These are phyloP conservation scores for Chesias legatella DNA, from an alignment of 2,888 invertebrate species.

Conservation along the genomic window DNA sequence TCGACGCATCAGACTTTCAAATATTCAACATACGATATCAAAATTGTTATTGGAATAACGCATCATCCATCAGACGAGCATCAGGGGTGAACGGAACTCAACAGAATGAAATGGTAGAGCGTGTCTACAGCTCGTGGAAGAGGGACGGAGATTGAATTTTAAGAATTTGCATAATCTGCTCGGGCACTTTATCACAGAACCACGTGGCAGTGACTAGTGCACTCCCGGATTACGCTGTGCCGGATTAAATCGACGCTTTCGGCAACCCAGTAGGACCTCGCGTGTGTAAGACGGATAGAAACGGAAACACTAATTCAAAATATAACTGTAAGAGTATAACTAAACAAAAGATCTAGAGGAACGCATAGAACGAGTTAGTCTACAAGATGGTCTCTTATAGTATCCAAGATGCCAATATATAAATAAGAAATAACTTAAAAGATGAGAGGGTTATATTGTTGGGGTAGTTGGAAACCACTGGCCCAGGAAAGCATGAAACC, in stretches of 20 bases:
- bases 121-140: slow-evolving; percentile 38
- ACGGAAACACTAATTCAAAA: too few species aligned
- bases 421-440: too few species aligned
- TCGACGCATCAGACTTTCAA: slow-evolving; percentile 56
- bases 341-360: too few species aligned
- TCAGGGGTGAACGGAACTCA: slow-evolving; percentile 64
- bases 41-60: slow-evolving; percentile 80
- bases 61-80: slow-evolving; percentile 77
- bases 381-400: too few species aligned
- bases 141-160: slow-evolving; percentile 60
- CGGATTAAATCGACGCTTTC: slow-evolving; percentile 65
- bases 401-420: too few species aligned
- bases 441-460: too few species aligned
- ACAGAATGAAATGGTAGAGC: slow-evolving; percentile 45
- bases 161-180: slow-evolving; percentile 79
- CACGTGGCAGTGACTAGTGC: slow-evolving; percentile 81
- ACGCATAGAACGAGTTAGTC: too few species aligned
- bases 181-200: slow-evolving; percentile 79
- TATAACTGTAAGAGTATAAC: too few species aligned
- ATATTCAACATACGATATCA: slow-evolving; percentile 74
- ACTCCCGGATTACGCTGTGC: slow-evolving; percentile 69
- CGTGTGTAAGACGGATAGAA: too few species aligned
- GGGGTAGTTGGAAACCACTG: too few species aligned
- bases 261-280: slow-evolving; percentile 20
- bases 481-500: too few species aligned